phyloP scores from a whole-genome alignment of 2,113 vertebrate species.

The Motacilla tschutschensis region DNA sequence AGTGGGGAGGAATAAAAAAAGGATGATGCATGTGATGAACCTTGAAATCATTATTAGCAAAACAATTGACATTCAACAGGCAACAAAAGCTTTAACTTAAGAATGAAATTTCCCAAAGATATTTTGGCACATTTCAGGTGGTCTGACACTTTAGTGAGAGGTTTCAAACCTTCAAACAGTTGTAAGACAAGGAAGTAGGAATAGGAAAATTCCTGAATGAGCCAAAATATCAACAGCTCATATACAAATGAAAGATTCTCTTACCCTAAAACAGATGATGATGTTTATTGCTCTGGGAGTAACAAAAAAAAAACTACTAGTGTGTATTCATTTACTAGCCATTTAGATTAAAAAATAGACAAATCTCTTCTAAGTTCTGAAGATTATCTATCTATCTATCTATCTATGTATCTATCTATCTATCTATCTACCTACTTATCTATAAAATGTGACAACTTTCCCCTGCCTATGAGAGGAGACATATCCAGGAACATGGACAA shows the following conservation, averaged over 20 bases:
- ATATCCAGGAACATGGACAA: neutral
- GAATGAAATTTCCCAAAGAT: neutral
- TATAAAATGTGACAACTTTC: neutral
- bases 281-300: neutral
- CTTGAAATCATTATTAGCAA: neutral
- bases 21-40: neutral
- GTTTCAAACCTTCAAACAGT: neutral
- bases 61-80: neutral
- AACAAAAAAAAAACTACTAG: neutral
- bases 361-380: neutral
- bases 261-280: neutral
- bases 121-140: neutral
- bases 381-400: neutral
- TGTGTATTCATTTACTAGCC: neutral
- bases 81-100: neutral
- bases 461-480: neutral
- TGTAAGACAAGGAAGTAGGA: neutral
- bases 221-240: neutral
- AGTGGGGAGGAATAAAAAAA: accelerated
- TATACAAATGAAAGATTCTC: neutral
- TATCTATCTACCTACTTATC: neutral
- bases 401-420: neutral
- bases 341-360: neutral
- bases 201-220: neutral
- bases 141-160: neutral